A percentile compares a stretch with the other conserved stretches of the same genome.
These are phyloP conservation scores for Grapholita molesta DNA, from an alignment of 1,140 invertebrate genomes.

Conservation along the genomic window DNA sequence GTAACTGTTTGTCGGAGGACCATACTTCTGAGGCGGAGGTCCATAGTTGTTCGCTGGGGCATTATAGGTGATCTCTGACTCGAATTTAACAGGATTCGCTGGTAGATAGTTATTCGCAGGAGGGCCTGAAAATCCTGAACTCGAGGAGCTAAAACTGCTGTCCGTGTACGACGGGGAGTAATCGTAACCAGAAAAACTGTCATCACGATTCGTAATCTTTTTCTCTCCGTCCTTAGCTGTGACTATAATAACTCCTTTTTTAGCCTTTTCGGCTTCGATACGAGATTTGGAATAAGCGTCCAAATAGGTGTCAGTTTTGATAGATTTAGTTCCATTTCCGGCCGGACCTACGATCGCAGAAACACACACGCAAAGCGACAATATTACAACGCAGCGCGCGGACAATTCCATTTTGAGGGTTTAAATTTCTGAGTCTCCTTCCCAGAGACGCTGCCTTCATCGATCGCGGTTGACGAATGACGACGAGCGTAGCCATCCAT, in stretches of 20 bases:
- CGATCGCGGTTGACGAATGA: slow-evolving; percentile 69
- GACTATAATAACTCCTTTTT: slow-evolving; percentile 66
- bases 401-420: slow-evolving; percentile 45
- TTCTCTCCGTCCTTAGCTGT: slow-evolving; percentile 71
- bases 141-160: slow-evolving; percentile 48
- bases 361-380: slow-evolving; percentile 45
- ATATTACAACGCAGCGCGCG: slow-evolving; percentile 39
- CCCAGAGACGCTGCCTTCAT: slow-evolving; percentile 66
- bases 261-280: slow-evolving; percentile 67
- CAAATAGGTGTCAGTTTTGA: slow-evolving; percentile 64
- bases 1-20: slow-evolving; percentile 55
- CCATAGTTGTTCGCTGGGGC: slow-evolving; percentile 44
- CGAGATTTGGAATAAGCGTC: slow-evolving; percentile 69
- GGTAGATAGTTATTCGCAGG: slow-evolving; percentile 59
- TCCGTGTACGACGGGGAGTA: slow-evolving; percentile 53
- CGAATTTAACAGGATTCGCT: slow-evolving; percentile 20
- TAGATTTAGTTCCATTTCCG: slow-evolving; percentile 41
- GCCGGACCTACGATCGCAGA: slow-evolving; percentile 59
- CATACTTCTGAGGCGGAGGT: slow-evolving; percentile 47
- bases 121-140: slow-evolving; percentile 25
- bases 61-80: slow-evolving; percentile 40
- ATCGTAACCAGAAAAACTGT: slow-evolving; percentile 64
- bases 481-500: slow-evolving; percentile 52
- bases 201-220: slow-evolving; percentile 65
- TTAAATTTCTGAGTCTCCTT: slow-evolving; percentile 49